Evolutionary conservation across 1,140 invertebrate species (phyloP).

Genomic region (Thaumetopoea pityocampa): DNA sequence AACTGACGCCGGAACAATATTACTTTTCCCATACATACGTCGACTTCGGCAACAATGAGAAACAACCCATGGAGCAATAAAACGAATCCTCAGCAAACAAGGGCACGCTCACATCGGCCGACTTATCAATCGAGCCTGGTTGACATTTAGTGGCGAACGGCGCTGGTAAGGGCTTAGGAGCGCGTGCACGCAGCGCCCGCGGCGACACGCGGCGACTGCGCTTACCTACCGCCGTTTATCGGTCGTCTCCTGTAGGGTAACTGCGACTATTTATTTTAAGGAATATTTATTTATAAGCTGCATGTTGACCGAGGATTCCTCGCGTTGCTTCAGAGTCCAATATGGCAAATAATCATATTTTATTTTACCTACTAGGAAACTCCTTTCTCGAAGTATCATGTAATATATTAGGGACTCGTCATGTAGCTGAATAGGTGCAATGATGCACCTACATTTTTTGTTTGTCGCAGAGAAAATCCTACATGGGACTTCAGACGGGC

Average conservation of each 20-base stretch:
- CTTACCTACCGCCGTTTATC: background rate
- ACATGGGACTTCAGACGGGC: too few species aligned
- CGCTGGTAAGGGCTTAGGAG: slow-evolving; percentile 38
- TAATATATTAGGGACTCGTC: too few species aligned
- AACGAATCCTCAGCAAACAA: slow-evolving; percentile 42
- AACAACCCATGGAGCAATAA: slow-evolving; percentile 55
- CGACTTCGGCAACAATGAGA: slow-evolving; percentile 36
- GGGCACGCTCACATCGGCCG: slow-evolving; percentile 26
- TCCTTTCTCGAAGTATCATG: too few species aligned
- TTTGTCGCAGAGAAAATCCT: too few species aligned
- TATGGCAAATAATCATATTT: too few species aligned
- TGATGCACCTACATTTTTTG: too few species aligned
- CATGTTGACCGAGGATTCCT: too few species aligned
- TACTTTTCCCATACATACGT: slow-evolving; percentile 44
- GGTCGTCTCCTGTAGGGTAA: background rate
- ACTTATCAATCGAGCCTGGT: slow-evolving; percentile 50
- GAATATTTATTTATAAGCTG: too few species aligned
- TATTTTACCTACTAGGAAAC: too few species aligned
- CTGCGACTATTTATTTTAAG: too few species aligned
- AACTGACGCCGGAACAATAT: slow-evolving; percentile 35
- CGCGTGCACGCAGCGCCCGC: slow-evolving; percentile 32
- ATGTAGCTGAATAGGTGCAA: too few species aligned
- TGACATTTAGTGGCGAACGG: slow-evolving; percentile 50
- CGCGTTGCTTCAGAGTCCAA: too few species aligned
- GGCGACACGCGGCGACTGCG: slow-evolving; percentile 22